Base-by-base conservation (phyloP, 2,113 vertebrate genomes). In the Myotis lucifugus region DNA sequence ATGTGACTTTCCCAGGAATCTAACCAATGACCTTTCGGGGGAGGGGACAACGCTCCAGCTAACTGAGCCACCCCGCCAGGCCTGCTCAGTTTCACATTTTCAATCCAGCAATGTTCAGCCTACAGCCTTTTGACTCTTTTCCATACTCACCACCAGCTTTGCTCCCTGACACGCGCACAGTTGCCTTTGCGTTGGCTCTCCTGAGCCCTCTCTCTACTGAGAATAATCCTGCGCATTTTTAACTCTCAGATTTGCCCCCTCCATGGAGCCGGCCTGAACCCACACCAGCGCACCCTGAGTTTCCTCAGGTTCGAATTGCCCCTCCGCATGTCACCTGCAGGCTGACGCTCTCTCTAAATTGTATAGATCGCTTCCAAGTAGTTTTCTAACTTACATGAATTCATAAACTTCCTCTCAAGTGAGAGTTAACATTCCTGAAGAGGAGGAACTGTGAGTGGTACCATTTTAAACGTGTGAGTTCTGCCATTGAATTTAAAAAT, bases 401-500 rank as follows among this genome's bases (percentile, higher is more conserved):
- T 42, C 84, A 95, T 84, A 79, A 94, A 92, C 96, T 96, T 95
- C 78, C 88, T 92, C 90, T 96, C 78, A 95, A 96, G 94, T 61
- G 92, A 95, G 85, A 94, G 96, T 95, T 97, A 96, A 70, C 95
- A 88, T 97, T 97, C 93, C 90, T 91, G 40, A 96, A 96, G 90
- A 96, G 92, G 77, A 92, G 59, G 92, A 97, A 93, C 95, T 97
- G 95, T 96, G 96, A 97, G 94, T 87, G 86, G 78, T 97, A 96
- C 93, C 97, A 94, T 96, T 97, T 96, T 82, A 92, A 97, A 97
- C 50, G 88, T 96, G 96, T 94, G 96, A 97, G 94, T 96, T 96
- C 95, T 95, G 73, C 94, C 94, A 95, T 88, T 96, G 96, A 97
- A 92, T 96, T 97, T 97, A 94, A 97, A 97, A 97, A 97, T 96